Evolutionary conservation across 2,888 invertebrate genomes (phyloP).

Genomic region (Lycaena phlaeas): DNA sequence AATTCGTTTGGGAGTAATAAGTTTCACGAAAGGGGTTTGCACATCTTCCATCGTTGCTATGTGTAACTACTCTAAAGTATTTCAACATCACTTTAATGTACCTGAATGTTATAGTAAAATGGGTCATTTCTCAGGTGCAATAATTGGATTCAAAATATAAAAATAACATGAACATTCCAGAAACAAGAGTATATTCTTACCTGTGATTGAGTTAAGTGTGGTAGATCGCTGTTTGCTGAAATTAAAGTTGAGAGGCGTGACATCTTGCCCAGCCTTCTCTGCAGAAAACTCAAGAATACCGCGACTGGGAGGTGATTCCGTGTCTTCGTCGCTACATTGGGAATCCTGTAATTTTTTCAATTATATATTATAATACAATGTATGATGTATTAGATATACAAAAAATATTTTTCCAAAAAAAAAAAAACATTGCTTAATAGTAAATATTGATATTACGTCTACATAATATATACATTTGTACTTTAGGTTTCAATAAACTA

Average conservation of each 20-base stretch:
- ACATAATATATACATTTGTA: too few relatives aligned
- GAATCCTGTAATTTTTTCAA: too few relatives aligned
- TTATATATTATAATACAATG: too few relatives aligned
- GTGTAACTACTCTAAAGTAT: constrained; percentile 52
- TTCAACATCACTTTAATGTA: constrained; percentile 14
- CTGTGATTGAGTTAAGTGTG: constrained; percentile 83
- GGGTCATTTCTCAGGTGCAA: constrained; percentile 21
- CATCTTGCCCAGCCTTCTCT: constrained; percentile 89
- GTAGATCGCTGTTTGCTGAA: constrained; percentile 81
- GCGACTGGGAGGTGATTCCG: constrained; percentile 72
- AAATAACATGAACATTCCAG: constrained; percentile 7
- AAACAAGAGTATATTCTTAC: constrained; percentile 38
- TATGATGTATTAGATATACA: too few relatives aligned
- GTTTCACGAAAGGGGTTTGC: constrained; percentile 40
- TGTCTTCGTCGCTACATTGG: constrained; percentile 65
- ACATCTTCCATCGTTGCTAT: constrained; percentile 46
- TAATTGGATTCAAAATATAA: constrained; percentile 5
- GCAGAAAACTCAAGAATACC: constrained; percentile 89
- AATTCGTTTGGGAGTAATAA: neutral
- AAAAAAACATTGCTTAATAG: too few relatives aligned
- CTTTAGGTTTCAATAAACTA: too few relatives aligned
- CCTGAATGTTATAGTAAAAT: constrained; percentile 19
- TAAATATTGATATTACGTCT: too few relatives aligned
- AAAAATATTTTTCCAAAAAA: too few relatives aligned
- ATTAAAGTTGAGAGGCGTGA: constrained; percentile 88